phyloP scores from a whole-genome alignment of 1,140 invertebrate genomes.

The Himalopsyche phryganea region DNA sequence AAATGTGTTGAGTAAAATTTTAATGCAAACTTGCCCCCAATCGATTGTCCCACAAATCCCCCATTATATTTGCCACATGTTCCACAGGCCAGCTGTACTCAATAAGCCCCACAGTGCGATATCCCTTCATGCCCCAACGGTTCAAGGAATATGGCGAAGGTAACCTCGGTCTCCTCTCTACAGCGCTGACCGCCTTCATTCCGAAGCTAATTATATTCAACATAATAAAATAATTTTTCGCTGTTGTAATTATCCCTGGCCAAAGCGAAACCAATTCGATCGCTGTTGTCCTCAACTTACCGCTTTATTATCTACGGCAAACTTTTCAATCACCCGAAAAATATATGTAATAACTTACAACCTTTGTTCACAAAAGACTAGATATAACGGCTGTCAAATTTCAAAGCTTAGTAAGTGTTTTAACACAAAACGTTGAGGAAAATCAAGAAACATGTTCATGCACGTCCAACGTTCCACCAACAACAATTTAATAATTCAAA shows the following conservation, averaged over 20 bases:
- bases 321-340: not conserved
- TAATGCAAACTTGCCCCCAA: too few relatives aligned
- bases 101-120: constrained; percentile 49
- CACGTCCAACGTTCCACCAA: too few relatives aligned
- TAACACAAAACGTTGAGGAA: too few relatives aligned
- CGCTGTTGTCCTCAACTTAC: constrained; percentile 16
- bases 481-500: too few relatives aligned
- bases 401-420: too few relatives aligned
- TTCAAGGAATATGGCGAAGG: constrained; percentile 52
- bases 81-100: constrained; percentile 63
- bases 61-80: constrained; percentile 22
- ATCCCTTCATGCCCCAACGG: constrained; percentile 51
- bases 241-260: not conserved
- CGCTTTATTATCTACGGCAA: constrained; percentile 11
- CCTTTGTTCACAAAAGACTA: too few relatives aligned
- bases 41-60: not conserved
- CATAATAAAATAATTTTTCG: not conserved
- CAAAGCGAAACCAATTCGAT: constrained; percentile 3
- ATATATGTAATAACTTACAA: too few relatives aligned
- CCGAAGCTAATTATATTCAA: not conserved
- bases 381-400: too few relatives aligned
- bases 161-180: constrained; percentile 30
- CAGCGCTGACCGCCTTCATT: constrained; percentile 29
- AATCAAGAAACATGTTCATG: too few relatives aligned
- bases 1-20: too few relatives aligned